Percentiles rank a stretch among this genome's conserved stretches.
phyloP scores from a whole-genome alignment of 2,797 vertebrate genomes.

The Scolopax rusticola region DNA sequence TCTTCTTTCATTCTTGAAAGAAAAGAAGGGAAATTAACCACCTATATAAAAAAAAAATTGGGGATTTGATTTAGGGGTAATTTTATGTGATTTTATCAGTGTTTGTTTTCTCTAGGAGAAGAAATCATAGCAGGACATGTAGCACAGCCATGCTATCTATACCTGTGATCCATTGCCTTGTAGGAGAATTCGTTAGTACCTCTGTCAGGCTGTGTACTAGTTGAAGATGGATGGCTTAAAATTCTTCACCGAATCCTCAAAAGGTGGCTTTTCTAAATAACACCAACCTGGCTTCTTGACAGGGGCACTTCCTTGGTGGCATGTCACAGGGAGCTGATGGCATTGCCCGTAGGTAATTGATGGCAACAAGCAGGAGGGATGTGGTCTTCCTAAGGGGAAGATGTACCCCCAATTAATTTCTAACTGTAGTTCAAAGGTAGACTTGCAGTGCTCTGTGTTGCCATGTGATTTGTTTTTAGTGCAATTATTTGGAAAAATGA shows the following conservation, averaged over 20 bases:
- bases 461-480: not conserved
- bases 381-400: not conserved
- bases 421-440: not conserved
- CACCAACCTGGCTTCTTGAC: not conserved
- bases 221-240: slow-evolving; percentile 1
- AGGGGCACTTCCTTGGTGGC: fast-evolving
- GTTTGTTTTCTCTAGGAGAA: not conserved
- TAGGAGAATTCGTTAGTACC: slow-evolving; percentile 56
- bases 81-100: slow-evolving; percentile 1
- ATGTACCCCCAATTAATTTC: not conserved
- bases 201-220: slow-evolving; percentile 30
- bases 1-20: not conserved
- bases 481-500: not conserved
- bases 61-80: not conserved
- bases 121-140: slow-evolving; percentile 30
- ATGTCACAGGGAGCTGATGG: fast-evolving
- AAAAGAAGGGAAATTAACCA: not conserved
- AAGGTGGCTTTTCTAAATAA: not conserved
- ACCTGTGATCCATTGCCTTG: slow-evolving; percentile 41
- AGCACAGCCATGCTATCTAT: not conserved
- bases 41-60: not conserved
- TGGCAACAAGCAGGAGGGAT: not conserved
- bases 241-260: not conserved
- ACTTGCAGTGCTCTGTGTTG: not conserved
- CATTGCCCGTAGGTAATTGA: not conserved